phyloP scores from a whole-genome alignment of 1,140 invertebrate species.

The Steinernema feltiae region DNA sequence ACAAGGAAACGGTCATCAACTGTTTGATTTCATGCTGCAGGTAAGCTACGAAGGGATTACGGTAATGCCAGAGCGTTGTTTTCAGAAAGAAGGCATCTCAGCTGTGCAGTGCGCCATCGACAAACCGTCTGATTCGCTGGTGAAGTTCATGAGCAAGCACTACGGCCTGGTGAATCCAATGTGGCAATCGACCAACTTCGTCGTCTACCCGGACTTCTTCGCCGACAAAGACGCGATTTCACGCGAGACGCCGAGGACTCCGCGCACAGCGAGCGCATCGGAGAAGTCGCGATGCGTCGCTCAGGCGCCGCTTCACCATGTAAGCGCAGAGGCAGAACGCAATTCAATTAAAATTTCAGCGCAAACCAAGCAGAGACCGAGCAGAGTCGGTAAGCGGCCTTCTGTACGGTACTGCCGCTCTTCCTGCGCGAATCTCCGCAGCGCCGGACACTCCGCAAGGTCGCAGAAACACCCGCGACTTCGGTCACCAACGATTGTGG shows the following conservation, averaged over 20 bases:
- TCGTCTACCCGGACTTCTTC: slow-evolving; percentile 30
- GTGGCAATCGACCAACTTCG: slow-evolving; percentile 31
- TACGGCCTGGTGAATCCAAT: slow-evolving; percentile 25
- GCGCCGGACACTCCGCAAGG: slow-evolving; percentile 25
- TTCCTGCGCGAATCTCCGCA: not conserved
- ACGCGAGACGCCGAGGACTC: not conserved
- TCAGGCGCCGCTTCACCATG: not conserved
- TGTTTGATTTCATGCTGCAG: slow-evolving; percentile 29
- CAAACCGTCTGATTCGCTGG: slow-evolving; percentile 24
- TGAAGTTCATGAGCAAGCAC: slow-evolving; percentile 25
- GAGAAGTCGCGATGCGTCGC: not conserved
- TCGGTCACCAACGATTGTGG: slow-evolving; percentile 25
- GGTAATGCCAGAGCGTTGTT: slow-evolving; percentile 14
- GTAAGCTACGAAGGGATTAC: slow-evolving; percentile 11
- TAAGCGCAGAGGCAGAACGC: not conserved
- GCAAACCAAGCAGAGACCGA: not conserved
- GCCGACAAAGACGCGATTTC: slow-evolving; percentile 20
- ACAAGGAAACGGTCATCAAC: slow-evolving; percentile 30
- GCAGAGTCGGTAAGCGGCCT: slow-evolving; percentile 9
- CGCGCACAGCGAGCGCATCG: not conserved
- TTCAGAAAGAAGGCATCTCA: slow-evolving; percentile 24
- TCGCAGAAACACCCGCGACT: slow-evolving; percentile 29
- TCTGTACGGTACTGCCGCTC: slow-evolving; percentile 19
- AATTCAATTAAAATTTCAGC: not conserved
- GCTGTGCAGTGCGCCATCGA: slow-evolving; percentile 25